Percentiles rank a stretch among this genome's conserved stretches.
Conservation (phyloP, 2,113 vertebrate genomes). For the Hippocampus barbouri region DNA sequence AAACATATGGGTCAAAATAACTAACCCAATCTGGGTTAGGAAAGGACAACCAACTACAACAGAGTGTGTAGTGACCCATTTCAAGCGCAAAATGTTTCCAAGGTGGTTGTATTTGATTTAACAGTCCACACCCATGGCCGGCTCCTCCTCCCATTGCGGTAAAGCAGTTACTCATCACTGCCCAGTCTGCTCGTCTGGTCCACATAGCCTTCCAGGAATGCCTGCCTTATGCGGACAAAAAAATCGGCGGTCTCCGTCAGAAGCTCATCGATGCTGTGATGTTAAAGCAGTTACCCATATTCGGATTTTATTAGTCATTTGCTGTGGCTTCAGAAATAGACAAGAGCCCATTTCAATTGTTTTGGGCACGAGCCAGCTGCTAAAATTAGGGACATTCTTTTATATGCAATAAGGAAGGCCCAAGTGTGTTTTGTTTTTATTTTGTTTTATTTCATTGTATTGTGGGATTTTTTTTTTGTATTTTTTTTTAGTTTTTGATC, state of each 20-base stretch:
- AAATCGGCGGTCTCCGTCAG: slow-evolving; percentile 5
- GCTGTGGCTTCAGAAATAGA: not conserved
- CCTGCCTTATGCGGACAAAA: slow-evolving; percentile 35
- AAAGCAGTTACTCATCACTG: slow-evolving; percentile 62
- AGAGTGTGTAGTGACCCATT: not conserved
- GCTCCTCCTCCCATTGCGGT: slow-evolving; percentile 37
- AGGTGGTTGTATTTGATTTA: slow-evolving; percentile 7
- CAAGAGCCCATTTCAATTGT: too few species aligned
- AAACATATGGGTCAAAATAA: too few species aligned
- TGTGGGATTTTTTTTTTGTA: too few species aligned
- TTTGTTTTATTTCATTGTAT: too few species aligned
- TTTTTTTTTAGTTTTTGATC: too few species aligned
- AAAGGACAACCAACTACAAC: too few species aligned
- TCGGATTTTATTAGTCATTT: not conserved
- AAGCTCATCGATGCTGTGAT: not conserved
- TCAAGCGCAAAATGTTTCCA: too few species aligned
- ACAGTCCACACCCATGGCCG: slow-evolving; percentile 11
- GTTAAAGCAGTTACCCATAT: not conserved
- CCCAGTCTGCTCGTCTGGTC: slow-evolving; percentile 55
- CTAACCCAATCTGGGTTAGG: too few species aligned
- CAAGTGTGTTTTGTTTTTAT: too few species aligned
- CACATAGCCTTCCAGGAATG: slow-evolving; percentile 65
- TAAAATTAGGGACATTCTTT: too few species aligned
- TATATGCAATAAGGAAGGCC: too few species aligned
- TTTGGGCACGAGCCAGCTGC: too few species aligned